Evolutionary conservation across 2,113 vertebrate species (phyloP).

Genomic region (Sylvietta virens): DNA sequence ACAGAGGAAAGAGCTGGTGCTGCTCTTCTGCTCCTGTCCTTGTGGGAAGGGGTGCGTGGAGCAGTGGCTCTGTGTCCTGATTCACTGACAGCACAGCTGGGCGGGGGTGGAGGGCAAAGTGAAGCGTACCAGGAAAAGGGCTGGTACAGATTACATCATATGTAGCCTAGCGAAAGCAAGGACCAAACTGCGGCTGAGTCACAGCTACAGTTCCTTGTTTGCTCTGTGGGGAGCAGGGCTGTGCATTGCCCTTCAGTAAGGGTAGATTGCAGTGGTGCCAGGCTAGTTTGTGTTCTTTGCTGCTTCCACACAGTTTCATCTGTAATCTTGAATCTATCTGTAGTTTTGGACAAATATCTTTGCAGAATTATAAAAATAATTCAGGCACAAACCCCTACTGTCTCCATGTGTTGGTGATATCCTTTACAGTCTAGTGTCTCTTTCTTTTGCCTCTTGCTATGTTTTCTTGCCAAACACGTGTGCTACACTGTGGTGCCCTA

Average conservation of each 20-base stretch:
- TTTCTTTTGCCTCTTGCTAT: neutral
- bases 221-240: neutral
- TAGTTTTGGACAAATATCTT: neutral
- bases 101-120: neutral
- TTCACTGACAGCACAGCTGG: neutral
- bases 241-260: neutral
- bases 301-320: neutral
- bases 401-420: neutral
- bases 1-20: neutral
- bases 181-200: neutral
- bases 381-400: neutral
- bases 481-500: neutral
- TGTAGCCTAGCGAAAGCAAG: neutral
- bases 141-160: constrained; percentile 27
- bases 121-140: neutral
- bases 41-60: neutral
- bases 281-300: neutral
- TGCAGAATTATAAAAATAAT: neutral
- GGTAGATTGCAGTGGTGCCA: neutral
- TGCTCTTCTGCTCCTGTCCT: accelerated
- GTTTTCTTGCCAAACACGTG: neutral
- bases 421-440: neutral
- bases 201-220: neutral
- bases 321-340: neutral
- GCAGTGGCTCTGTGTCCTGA: neutral